Evolutionary conservation across 2,797 vertebrate species (phyloP), one percentile per base, ranked within the genome.

Genomic region (Rhinella marina): DNA sequence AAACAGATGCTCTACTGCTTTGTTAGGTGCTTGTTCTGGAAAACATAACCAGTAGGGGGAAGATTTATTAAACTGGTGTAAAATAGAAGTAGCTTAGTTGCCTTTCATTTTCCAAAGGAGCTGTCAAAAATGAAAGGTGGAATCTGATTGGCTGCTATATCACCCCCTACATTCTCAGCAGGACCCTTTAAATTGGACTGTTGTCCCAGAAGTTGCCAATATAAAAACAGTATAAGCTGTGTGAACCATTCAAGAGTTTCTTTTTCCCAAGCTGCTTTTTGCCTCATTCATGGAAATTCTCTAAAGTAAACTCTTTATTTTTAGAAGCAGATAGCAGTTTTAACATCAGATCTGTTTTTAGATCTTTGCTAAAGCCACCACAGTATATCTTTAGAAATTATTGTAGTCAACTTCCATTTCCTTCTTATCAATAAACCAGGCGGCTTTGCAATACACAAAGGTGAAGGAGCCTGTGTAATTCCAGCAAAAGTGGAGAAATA

Each of bases 371-470:
- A 48, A 85, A 66, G 72, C 57, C 48, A 25, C 72, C 73, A 78
- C 52, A 27, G 59, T 75, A 77, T 78, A 85, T 85, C 72, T 78
- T 85, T 66, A 78, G 84, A 85, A 85, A 54, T 85, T 23, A 85
- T 78, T 85, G 84, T 62, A 78, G 83, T 61, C 79, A 64, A 61
- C 59, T 66, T 54, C 73, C 57, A 85, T 77, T 85, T 85, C 84
- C 84, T 64, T 48, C 83, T 85, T 62, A 85, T 85, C 73, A 85
- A 48, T 77, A 77, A 17, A 78, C 83, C 59, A 82, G 68, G 68
- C 78, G 68, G 68, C 78, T 87, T 87, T 78, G 52, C 87, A 75
- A 64, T 77, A 56, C 59, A 86, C 79, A 21, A 76, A 73, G 59
- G 84, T 82, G 79, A 57, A 61, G 48, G 29, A 70, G 61, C 29